A percentile compares a stretch with the other conserved stretches of the same genome.
phyloP scores from a whole-genome alignment of 2,797 vertebrate species.

The Alauda arvensis region DNA sequence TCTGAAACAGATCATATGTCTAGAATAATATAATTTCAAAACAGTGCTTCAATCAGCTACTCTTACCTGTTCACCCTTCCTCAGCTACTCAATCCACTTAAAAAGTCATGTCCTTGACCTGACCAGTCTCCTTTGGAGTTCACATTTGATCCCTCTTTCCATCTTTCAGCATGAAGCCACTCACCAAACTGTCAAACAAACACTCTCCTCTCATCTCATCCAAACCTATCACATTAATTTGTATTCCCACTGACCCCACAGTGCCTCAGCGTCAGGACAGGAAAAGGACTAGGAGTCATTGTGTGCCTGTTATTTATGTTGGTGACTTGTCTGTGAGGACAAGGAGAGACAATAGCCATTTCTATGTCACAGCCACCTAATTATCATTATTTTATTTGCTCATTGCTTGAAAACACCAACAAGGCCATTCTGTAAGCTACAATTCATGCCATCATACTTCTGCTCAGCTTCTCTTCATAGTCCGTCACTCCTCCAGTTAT shows the following conservation, averaged over 20 bases:
- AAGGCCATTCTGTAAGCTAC: background rate
- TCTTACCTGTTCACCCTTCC: conserved; percentile 17
- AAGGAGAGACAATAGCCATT: background rate
- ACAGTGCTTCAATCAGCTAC: conserved; percentile 22
- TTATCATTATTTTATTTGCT: background rate
- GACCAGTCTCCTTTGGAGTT: background rate
- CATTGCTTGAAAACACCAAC: background rate
- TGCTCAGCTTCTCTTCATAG: background rate
- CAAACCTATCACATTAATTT: background rate
- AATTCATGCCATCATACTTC: background rate
- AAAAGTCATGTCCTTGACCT: conserved; percentile 8
- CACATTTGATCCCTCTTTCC: conserved; percentile 13
- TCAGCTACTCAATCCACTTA: conserved; percentile 26
- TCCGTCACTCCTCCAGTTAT: background rate
- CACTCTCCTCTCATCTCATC: conserved; percentile 2
- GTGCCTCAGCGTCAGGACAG: background rate
- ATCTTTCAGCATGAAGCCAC: background rate
- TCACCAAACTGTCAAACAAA: conserved; percentile 16
- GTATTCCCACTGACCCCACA: background rate
- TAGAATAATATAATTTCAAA: conserved; percentile 26
- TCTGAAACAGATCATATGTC: background rate
- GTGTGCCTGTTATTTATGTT: background rate
- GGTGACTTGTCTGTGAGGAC: background rate
- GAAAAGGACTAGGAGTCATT: background rate
- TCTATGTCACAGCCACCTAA: background rate